Conservation (phyloP, 2,113 vertebrate species). For the Varanus komodoensis region DNA sequence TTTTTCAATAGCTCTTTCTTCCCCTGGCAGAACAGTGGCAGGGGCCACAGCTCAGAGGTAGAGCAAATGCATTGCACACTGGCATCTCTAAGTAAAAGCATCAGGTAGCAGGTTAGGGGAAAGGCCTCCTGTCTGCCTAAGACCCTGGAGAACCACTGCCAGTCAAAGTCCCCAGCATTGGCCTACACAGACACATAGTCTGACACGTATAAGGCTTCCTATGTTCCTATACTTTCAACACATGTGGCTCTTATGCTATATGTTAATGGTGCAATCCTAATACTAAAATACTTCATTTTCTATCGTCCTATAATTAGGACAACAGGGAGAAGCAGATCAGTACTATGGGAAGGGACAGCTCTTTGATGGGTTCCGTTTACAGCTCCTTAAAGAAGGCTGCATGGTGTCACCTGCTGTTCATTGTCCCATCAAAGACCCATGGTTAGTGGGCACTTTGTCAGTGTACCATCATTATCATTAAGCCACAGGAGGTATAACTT, state of each 20-base stretch:
- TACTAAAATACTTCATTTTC: not conserved
- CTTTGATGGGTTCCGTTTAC: not conserved
- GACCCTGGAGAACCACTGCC: no score
- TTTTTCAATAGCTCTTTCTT: not conserved
- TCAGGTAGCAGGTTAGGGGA: no score
- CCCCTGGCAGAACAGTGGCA: not conserved
- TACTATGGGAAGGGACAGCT: not conserved
- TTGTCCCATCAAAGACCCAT: not conserved
- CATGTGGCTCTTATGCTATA: not conserved
- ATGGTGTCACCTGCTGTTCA: not conserved
- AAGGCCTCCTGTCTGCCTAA: no score
- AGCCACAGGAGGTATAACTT: not conserved
- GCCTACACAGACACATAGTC: no score
- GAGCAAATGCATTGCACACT: no score
- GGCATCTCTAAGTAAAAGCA: no score
- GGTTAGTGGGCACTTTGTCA: no score
- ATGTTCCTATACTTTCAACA: no score
- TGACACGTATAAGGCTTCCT: no score
- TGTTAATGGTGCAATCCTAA: not conserved
- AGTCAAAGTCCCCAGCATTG: no score
- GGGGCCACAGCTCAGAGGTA: no score
- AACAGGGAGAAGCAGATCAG: not conserved
- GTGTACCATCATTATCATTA: not conserved
- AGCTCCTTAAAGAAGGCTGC: not conserved
- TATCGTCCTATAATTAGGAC: not conserved